A percentile compares a stretch with the other conserved stretches of the same genome.
These are phyloP conservation scores for Dryas iulia DNA, from an alignment of 1,140 invertebrate genomes.

Conservation along the genomic window DNA sequence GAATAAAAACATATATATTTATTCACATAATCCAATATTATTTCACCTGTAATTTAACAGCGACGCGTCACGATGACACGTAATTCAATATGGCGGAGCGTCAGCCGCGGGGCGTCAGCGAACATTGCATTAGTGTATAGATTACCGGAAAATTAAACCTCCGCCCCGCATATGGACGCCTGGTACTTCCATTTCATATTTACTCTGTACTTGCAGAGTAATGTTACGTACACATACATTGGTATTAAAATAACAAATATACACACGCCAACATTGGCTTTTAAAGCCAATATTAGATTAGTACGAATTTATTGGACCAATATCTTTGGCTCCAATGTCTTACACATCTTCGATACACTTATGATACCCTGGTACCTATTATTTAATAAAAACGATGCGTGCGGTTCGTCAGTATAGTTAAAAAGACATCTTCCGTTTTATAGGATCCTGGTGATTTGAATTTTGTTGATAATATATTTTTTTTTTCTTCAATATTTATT, in stretches of 20 bases:
- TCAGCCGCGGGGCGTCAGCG: constrained; percentile 36
- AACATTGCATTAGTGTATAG: constrained; percentile 36
- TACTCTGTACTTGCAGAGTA: neutral
- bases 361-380: neutral
- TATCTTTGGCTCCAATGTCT: neutral
- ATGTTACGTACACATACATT: neutral
- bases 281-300: neutral
- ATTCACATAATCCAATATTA: constrained; percentile 19
- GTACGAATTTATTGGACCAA: no score
- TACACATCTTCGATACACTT: neutral
- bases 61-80: constrained; percentile 25
- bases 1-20: no score
- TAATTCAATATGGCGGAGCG: constrained; percentile 39
- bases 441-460: neutral
- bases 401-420: neutral
- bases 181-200: constrained; percentile 6
- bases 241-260: neutral
- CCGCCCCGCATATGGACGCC: constrained; percentile 8
- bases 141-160: constrained; percentile 44
- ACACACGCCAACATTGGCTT: neutral
- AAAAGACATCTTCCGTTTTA: neutral
- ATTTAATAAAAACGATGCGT: neutral
- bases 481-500: no score
- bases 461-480: neutral
- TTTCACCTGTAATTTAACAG: constrained; percentile 23